phyloP scores from a whole-genome alignment of 2,113 vertebrate genomes.

The Dipodomys merriami region DNA sequence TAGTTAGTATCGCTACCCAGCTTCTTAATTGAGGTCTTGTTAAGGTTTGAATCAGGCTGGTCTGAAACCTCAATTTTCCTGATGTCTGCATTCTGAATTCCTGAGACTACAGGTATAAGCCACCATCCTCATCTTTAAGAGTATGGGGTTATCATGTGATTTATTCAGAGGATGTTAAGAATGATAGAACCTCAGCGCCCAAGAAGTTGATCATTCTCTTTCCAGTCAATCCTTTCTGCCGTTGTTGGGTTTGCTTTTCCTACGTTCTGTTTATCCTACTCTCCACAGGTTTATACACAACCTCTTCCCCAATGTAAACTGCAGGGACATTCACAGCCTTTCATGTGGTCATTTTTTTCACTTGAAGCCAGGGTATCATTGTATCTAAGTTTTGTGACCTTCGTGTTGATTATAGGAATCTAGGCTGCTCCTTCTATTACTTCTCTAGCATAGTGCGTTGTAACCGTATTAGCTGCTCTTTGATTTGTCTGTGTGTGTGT shows the following conservation, averaged over 20 bases:
- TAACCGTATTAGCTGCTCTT: background rate
- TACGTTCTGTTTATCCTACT: background rate
- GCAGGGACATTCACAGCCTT: background rate
- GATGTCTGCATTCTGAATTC: too few species aligned
- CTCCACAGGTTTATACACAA: background rate
- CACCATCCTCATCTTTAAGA: too few species aligned
- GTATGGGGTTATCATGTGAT: too few species aligned
- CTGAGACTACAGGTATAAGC: too few species aligned
- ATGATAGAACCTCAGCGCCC: background rate
- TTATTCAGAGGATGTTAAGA: too few species aligned
- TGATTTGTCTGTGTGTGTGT: background rate
- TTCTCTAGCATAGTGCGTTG: background rate
- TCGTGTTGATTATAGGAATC: background rate
- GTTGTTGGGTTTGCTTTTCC: background rate
- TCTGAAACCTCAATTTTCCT: too few species aligned
- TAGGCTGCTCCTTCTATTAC: background rate
- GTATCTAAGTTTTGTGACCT: background rate
- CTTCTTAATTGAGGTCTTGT: too few species aligned
- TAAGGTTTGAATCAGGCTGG: too few species aligned
- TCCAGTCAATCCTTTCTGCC: background rate
- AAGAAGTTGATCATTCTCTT: background rate
- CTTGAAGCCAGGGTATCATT: background rate
- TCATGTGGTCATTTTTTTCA: background rate
- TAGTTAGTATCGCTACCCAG: too few species aligned
- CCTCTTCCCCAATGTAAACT: background rate